Evolutionary conservation across 2,888 invertebrate genomes (phyloP).

Genomic region (Julus scandinavius): DNA sequence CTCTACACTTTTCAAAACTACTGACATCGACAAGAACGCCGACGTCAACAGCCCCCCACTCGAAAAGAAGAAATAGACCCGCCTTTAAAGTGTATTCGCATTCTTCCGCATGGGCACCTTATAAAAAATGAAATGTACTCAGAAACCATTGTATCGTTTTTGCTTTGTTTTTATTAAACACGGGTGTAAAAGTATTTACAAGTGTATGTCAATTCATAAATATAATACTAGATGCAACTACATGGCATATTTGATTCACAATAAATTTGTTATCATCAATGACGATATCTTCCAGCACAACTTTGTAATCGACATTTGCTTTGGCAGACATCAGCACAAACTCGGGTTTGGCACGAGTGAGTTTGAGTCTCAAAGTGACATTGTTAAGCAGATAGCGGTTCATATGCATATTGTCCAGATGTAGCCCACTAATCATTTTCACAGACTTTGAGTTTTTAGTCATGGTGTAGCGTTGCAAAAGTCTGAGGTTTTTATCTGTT

Average conservation of each 20-base stretch:
- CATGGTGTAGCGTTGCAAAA: neutral
- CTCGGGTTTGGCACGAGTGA: neutral
- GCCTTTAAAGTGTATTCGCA: too few relatives aligned
- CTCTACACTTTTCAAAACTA: too few relatives aligned
- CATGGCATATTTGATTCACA: neutral
- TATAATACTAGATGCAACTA: neutral
- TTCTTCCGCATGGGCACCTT: too few relatives aligned
- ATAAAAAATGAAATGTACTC: too few relatives aligned
- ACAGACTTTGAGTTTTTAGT: constrained; percentile 3
- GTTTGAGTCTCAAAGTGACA: neutral
- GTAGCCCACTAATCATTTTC: neutral
- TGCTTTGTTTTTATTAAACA: too few relatives aligned
- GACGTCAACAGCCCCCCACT: too few relatives aligned
- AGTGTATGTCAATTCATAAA: too few relatives aligned
- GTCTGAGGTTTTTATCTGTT: neutral
- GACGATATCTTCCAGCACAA: constrained; percentile 58
- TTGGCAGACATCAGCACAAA: constrained; percentile 61
- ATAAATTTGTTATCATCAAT: neutral
- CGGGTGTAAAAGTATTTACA: too few relatives aligned
- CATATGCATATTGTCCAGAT: neutral
- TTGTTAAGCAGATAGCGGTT: neutral
- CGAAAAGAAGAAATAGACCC: too few relatives aligned
- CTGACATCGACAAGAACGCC: too few relatives aligned
- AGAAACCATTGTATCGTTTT: too few relatives aligned
- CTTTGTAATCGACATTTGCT: constrained; percentile 51